A percentile compares a stretch with the other conserved stretches of the same genome.
phyloP scores from a whole-genome alignment of 1,140 invertebrate genomes.

The Tachypleus tridentatus region DNA sequence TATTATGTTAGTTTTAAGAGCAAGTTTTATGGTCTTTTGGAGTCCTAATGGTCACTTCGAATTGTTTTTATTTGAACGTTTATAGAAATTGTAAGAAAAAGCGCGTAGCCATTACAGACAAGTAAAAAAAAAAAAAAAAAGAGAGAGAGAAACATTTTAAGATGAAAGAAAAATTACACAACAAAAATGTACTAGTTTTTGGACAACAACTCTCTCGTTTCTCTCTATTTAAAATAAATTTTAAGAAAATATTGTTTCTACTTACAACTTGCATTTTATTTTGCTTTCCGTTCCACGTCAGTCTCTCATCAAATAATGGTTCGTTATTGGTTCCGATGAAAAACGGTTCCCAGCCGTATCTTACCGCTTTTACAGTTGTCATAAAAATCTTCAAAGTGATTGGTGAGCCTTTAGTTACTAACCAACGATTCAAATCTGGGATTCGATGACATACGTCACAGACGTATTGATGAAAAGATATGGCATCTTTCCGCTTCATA shows the following conservation, averaged over 20 bases:
- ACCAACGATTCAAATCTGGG: conserved; percentile 43
- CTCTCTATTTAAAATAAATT: no score
- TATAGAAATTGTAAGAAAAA: no score
- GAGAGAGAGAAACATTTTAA: no score
- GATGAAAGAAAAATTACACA: no score
- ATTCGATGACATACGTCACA: conserved; percentile 79
- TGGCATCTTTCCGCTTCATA: conserved; percentile 42
- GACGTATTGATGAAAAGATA: conserved; percentile 81
- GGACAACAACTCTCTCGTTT: no score
- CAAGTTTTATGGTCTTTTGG: no score
- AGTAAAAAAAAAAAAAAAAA: no score
- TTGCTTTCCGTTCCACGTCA: conserved; percentile 68
- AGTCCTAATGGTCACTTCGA: no score
- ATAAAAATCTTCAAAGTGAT: conserved; percentile 60
- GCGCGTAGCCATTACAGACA: no score
- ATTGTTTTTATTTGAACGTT: no score
- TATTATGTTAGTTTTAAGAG: no score
- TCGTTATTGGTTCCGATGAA: conserved; percentile 66
- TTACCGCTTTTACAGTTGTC: conserved; percentile 64
- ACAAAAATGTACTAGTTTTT: no score
- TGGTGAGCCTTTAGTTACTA: conserved; percentile 30
- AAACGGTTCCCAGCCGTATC: conserved; percentile 68
- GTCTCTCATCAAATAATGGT: conserved; percentile 61
- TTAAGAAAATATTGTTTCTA: conserved; percentile 19
- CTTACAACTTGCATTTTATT: conserved; percentile 78